Evolutionary conservation across 1,140 invertebrate species (phyloP).

Genomic region (Bradynema listronoti): DNA sequence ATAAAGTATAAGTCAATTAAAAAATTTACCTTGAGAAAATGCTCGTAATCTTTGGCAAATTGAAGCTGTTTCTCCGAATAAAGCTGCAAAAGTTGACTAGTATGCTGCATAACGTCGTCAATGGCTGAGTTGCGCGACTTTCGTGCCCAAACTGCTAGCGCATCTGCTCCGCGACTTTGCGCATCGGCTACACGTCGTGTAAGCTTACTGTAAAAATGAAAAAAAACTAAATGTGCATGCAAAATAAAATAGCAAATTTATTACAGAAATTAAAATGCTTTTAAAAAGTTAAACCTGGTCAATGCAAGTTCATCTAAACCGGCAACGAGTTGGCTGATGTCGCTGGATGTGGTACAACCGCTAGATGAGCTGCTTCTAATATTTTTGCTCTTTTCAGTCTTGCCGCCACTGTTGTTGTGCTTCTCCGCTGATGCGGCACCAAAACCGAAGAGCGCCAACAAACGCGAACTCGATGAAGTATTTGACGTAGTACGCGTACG

Average conservation of each 20-base stretch:
- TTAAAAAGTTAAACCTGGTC: background rate
- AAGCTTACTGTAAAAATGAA: slow-evolving; percentile 25
- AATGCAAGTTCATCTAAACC: slow-evolving; percentile 2
- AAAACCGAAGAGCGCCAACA: slow-evolving; percentile 4
- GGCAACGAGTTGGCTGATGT: slow-evolving; percentile 3
- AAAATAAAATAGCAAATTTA: background rate
- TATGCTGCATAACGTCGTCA: slow-evolving; percentile 37
- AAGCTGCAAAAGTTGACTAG: slow-evolving; percentile 27
- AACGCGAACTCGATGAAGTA: too few species aligned
- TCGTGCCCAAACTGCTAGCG: slow-evolving; percentile 29
- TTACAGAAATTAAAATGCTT: background rate
- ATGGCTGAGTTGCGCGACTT: slow-evolving; percentile 34
- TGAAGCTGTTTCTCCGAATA: slow-evolving; percentile 34
- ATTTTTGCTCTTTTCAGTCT: too few species aligned
- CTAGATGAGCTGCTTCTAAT: too few species aligned
- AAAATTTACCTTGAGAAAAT: slow-evolving; percentile 34
- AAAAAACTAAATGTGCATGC: background rate
- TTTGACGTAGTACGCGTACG: background rate
- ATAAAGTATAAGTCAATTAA: too few species aligned
- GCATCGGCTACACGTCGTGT: slow-evolving; percentile 31
- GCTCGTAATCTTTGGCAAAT: slow-evolving; percentile 37
- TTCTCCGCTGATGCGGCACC: background rate
- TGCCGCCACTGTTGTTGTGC: too few species aligned
- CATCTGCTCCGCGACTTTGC: slow-evolving; percentile 27
- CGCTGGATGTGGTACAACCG: too few species aligned